Percentiles rank a stretch among this genome's conserved stretches.
These are phyloP conservation scores for Yponomeuta malinellus DNA, from an alignment of 2,888 invertebrate species.

Conservation along the genomic window DNA sequence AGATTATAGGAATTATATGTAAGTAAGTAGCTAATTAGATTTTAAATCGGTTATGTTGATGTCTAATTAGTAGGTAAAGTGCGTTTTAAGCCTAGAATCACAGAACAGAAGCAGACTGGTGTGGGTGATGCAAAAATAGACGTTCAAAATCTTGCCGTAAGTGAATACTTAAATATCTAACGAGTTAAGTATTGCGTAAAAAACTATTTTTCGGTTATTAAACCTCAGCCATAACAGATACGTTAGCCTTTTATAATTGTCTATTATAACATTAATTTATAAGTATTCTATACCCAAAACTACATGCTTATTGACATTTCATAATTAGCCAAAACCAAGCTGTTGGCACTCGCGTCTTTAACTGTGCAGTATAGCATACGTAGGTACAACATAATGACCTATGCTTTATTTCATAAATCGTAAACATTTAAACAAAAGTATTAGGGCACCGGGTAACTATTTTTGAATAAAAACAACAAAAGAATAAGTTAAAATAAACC, in stretches of 20 bases:
- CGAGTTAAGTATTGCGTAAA: slow-evolving; percentile 36
- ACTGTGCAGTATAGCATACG: slow-evolving; percentile 16
- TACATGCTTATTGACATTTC: slow-evolving; percentile 53
- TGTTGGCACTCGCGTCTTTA: slow-evolving; percentile 46
- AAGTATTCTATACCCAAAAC: slow-evolving; percentile 19
- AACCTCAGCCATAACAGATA: slow-evolving; percentile 33
- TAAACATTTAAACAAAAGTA: neutral
- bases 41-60: slow-evolving; percentile 31
- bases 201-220: slow-evolving; percentile 36
- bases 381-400: neutral
- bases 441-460: too few species aligned
- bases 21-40: slow-evolving; percentile 18
- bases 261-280: slow-evolving; percentile 31
- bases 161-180: neutral
- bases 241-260: slow-evolving; percentile 17
- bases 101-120: slow-evolving; percentile 61
- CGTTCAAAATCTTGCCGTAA: slow-evolving; percentile 24
- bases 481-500: slow-evolving; percentile 45
- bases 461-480: slow-evolving; percentile 34
- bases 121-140: slow-evolving; percentile 68
- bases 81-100: slow-evolving; percentile 66
- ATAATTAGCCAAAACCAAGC: slow-evolving; percentile 50
- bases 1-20: slow-evolving; percentile 45
- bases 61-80: slow-evolving; percentile 21
- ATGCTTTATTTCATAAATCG: slow-evolving; percentile 3